phyloP scores from a whole-genome alignment of 2,113 vertebrate species.

The Catharus bicknelli region DNA sequence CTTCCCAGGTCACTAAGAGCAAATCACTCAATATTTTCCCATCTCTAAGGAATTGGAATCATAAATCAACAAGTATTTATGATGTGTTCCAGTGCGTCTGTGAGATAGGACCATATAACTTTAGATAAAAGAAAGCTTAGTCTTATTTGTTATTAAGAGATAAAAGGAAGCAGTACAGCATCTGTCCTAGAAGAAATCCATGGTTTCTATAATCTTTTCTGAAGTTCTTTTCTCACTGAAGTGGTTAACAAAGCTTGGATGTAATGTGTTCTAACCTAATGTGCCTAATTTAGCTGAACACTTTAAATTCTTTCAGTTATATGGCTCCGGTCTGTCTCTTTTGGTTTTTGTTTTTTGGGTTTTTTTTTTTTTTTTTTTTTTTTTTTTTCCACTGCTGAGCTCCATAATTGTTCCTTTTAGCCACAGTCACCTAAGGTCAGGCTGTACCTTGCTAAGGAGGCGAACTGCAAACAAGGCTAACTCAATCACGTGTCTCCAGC shows the following conservation, averaged over 20 bases:
- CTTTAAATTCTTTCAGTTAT: conserved; percentile 50
- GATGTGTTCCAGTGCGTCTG: background rate
- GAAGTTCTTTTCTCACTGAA: background rate
- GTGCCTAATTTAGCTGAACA: conserved; percentile 37
- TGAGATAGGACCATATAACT: background rate
- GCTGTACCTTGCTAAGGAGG: conserved; percentile 64
- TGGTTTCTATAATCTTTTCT: background rate
- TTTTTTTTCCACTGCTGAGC: conserved; percentile 29
- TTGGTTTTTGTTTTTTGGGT: too few species aligned
- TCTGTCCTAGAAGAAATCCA: background rate
- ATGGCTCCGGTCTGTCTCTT: conserved; percentile 50
- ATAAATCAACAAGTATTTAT: background rate
- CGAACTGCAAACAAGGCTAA: conserved; percentile 47
- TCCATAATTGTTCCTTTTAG: conserved; percentile 54
- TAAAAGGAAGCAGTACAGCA: background rate
- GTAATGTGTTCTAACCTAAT: conserved; percentile 3
- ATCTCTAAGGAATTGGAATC: background rate
- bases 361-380: too few species aligned
- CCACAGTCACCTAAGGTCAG: conserved; percentile 71
- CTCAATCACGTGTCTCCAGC: conserved; percentile 42
- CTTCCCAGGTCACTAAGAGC: background rate
- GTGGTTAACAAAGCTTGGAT: conserved; percentile 4
- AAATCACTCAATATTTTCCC: conserved; percentile 5
- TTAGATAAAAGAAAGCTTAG: background rate
- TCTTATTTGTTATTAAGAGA: background rate